Evolutionary conservation across 1,140 invertebrate species (phyloP).

Genomic region (Elysia chlorotica): DNA sequence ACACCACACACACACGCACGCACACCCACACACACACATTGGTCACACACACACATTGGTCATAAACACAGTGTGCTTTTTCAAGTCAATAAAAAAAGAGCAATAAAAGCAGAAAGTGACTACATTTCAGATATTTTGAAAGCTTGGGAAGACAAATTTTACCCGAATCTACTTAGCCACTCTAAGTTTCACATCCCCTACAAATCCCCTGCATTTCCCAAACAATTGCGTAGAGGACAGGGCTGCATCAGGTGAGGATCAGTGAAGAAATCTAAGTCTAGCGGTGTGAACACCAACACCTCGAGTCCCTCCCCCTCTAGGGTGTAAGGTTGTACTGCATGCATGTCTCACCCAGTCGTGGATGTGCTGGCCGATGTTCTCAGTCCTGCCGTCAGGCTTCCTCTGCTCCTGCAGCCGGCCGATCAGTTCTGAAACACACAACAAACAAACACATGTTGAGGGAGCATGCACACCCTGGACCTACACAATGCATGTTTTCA

Average conservation of each 20-base stretch:
- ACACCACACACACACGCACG: too few relatives aligned
- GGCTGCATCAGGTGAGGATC: not conserved
- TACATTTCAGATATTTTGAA: too few relatives aligned
- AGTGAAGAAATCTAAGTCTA: not conserved
- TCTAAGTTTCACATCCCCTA: too few relatives aligned
- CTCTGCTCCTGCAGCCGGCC: slow-evolving; percentile 60
- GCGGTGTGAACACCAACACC: not conserved
- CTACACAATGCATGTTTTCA: not conserved
- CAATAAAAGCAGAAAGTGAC: too few relatives aligned
- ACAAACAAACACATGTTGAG: not conserved
- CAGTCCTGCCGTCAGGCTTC: slow-evolving; percentile 64
- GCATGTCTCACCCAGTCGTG: slow-evolving; percentile 63
- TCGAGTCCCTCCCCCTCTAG: not conserved
- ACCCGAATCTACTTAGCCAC: too few relatives aligned
- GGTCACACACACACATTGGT: too few relatives aligned
- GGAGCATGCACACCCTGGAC: not conserved
- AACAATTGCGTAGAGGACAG: not conserved
- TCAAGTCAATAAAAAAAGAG: too few relatives aligned
- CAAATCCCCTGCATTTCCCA: too few relatives aligned
- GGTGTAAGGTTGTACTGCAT: not conserved
- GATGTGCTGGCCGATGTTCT: slow-evolving; percentile 62
- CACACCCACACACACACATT: too few relatives aligned
- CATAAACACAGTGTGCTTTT: too few relatives aligned
- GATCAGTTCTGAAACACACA: slow-evolving; percentile 60
- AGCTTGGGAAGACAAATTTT: too few relatives aligned